A percentile compares a stretch with the other conserved stretches of the same genome.
Evolutionary conservation across 2,888 invertebrate genomes (phyloP).

Genomic region (Gnatocerus cornutus): DNA sequence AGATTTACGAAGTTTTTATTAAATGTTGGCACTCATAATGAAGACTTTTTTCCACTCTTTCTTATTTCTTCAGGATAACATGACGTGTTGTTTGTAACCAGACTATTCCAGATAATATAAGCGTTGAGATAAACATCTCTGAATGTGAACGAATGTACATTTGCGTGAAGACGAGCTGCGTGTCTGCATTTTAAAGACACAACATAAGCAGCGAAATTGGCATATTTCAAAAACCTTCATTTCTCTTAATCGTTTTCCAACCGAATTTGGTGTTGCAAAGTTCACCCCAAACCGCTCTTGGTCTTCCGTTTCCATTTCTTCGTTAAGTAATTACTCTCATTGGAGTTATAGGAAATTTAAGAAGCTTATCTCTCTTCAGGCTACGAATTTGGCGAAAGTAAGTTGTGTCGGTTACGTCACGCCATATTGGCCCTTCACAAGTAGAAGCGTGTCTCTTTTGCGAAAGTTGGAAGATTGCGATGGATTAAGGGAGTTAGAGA

Average conservation of each 20-base stretch:
- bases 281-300: not conserved
- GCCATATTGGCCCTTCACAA: slow-evolving; percentile 29
- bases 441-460: slow-evolving; percentile 52
- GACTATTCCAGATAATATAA: slow-evolving; percentile 10
- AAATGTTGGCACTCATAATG: too few relatives aligned
- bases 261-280: too few relatives aligned
- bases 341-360: slow-evolving; percentile 41
- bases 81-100: slow-evolving; percentile 4
- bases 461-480: slow-evolving; percentile 55
- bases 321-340: slow-evolving; percentile 41
- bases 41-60: too few relatives aligned
- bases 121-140: slow-evolving; percentile 9
- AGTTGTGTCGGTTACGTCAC: slow-evolving; percentile 16
- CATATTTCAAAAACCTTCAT: too few relatives aligned
- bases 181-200: slow-evolving; percentile 23
- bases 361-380: slow-evolving; percentile 33
- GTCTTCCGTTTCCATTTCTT: slow-evolving; percentile 3
- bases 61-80: too few relatives aligned
- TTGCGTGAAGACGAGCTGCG: slow-evolving; percentile 29
- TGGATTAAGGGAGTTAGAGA: slow-evolving; percentile 53
- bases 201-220: slow-evolving; percentile 7
- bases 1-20: too few relatives aligned
- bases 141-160: slow-evolving; percentile 5
- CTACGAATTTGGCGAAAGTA: slow-evolving; percentile 32
- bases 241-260: too few relatives aligned